A percentile compares a stretch with the other conserved stretches of the same genome.
These are phyloP conservation scores for Eclectus roratus DNA, from an alignment of 2,113 vertebrate species.

Conservation along the genomic window DNA sequence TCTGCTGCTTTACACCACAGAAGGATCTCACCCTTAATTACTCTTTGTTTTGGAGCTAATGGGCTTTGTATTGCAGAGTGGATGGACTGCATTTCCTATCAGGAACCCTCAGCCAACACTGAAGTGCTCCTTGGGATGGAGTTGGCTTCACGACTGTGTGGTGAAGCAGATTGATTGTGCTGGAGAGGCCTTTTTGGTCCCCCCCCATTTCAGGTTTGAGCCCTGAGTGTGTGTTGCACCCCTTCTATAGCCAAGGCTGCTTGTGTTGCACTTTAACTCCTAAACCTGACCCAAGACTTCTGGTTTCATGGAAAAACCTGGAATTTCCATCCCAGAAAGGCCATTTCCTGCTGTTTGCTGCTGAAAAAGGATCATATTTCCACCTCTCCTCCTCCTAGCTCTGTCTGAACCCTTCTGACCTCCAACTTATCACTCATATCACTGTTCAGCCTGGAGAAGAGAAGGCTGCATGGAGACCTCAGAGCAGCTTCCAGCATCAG, in stretches of 20 bases:
- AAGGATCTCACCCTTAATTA: fast-evolving
- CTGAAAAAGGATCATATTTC: not conserved
- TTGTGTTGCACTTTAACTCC: too few species aligned
- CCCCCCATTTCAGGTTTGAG: not conserved
- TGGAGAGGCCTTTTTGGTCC: not conserved
- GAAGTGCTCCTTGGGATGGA: not conserved
- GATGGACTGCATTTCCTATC: fast-evolving
- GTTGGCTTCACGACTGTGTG: fast-evolving
- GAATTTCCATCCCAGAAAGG: not conserved
- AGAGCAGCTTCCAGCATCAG: too few species aligned
- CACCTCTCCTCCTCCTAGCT: not conserved
- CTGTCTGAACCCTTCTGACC: not conserved
- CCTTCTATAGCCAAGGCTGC: not conserved
- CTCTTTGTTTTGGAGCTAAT: not conserved
- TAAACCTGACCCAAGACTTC: not conserved
- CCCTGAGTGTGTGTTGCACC: fast-evolving
- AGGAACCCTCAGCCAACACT: fast-evolving
- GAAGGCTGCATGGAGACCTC: too few species aligned
- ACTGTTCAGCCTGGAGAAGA: too few species aligned
- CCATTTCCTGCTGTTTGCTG: not conserved
- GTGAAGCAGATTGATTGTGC: too few species aligned
- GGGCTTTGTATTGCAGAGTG: not conserved
- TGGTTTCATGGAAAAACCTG: not conserved
- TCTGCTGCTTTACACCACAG: not conserved
- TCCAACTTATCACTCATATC: not conserved